Base-by-base conservation (phyloP, 2,797 vertebrate species). In the Ispidina picta region DNA sequence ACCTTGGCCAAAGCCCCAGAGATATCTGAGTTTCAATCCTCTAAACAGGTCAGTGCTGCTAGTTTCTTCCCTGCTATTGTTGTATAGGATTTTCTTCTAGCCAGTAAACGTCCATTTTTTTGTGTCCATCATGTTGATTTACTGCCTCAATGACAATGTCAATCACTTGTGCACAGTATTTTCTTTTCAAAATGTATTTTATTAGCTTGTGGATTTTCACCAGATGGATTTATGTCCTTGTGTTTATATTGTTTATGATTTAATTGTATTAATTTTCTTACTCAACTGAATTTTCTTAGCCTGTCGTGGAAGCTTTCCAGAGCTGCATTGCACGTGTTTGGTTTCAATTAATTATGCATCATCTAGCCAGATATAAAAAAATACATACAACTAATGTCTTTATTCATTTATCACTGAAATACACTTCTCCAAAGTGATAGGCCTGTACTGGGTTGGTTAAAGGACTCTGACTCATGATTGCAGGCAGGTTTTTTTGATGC, bases 271-370 rank as follows among this genome's bases (percentile, higher is more conserved):
- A 1, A 52, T 49, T 87, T 79, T 88, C 68, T 79, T 79, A 93
- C 43, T 46, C 88, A 89, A 93, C 29, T 88, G 81, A 91, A 64
- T 80, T 51, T 65, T 86, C 59, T 86, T 78, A 83, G 25, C 37
- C 48, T 90, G 89, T 88, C 48, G 29, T 37, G 56, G 63, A 90
- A 88, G 49, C 43, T 72, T 95, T 94, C 75, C 56, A 86, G 46
- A 70, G 33, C 64, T 69, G 54, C 49, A 72, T 62, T 74, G n/a
- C 41, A n/a, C 78, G 23, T 84, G 55, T 86, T 92, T 93, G 75
- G 73, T 89, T 94, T 91, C 84, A 95, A 84, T 83, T 93, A 87
- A 84, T 86, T 94, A 77, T 86, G n/a, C 25, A 88, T 94, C 66
- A 74, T 13, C 41, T 93, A 90, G 55, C 72, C 55, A 85, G 25